Evolutionary conservation across 2,113 vertebrate genomes (phyloP), one percentile per base, ranked within the genome.

Genomic region (Lamprotornis superbus): DNA sequence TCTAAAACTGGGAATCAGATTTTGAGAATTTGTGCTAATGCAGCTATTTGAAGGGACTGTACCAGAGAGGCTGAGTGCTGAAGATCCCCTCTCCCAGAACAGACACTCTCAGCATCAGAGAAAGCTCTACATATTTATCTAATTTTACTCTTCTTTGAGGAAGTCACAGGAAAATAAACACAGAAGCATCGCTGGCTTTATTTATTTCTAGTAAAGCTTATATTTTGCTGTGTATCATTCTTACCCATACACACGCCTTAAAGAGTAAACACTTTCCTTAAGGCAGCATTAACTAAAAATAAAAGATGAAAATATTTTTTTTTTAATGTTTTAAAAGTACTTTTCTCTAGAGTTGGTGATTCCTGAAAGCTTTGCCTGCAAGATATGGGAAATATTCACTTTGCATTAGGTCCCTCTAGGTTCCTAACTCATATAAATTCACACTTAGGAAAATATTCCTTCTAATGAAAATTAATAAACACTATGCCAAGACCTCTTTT

Each of bases 281-380:
- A 56, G 47, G 23, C 22, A 70, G 12, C 11, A 25, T 61, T 67
- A 53, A 53, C 25, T 55, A 46, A 40, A 84, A 89, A 55, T n/a
- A n/a, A 28, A 80, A 71, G 39, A 52, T 12, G 10, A 82, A 27
- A 24, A 31, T 21, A 35, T 49, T 37, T 37, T 37, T 56, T 37
- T 2, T 0, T n/a, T 49, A 33, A 67, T 3, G 15, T 18, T 59
- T 21, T 1, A 3, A 19, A 49, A 60, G 37, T 40, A 20, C 2
- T 27, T 70, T 78, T 74, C 5, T 69, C 5, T 28, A 53, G 22
- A 63, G 55, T 47, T 17, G 5, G 6, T 86, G 50, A 50, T 70
- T 89, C 13, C 28, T 80, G 40, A 83, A 69, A 77, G 7, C 7
- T 3, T 31, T 60, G 3, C n/a, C 31, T 56, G 16, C 37, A 65